Conservation (phyloP, 2,797 vertebrate genomes). For the Danio choprae region DNA sequence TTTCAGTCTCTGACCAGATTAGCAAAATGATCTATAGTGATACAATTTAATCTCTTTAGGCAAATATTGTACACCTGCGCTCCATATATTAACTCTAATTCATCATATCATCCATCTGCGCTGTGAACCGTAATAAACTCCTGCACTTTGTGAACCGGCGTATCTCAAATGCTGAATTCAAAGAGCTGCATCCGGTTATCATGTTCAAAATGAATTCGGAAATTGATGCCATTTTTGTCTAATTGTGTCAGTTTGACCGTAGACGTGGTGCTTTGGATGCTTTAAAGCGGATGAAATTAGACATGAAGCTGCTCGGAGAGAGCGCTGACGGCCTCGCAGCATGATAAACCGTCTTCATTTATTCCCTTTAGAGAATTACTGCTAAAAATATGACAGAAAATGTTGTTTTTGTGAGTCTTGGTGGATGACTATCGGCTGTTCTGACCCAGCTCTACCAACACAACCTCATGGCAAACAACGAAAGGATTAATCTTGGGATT, state of each 20-base stretch:
- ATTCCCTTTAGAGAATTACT: not conserved
- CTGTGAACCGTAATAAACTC: constrained; percentile 3
- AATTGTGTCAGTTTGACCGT: not conserved
- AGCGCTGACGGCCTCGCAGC: not conserved
- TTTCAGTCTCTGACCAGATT: not conserved
- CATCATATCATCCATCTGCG: not conserved
- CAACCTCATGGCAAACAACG: no score
- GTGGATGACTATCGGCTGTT: not conserved
- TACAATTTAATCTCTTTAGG: constrained; percentile 1
- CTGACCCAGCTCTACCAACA: not conserved
- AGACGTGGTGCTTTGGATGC: not conserved
- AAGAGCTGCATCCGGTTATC: not conserved
- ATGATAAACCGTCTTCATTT: not conserved
- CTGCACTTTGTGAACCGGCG: not conserved
- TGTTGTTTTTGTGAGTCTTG: not conserved
- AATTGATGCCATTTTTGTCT: not conserved
- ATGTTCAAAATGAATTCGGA: not conserved
- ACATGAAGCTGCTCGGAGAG: not conserved
- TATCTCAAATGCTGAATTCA: not conserved
- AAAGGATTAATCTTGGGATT: no score
- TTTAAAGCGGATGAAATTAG: constrained; percentile 1
- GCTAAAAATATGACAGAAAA: not conserved
- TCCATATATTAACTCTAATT: constrained; percentile 1
- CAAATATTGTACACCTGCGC: not conserved
- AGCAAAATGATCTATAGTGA: not conserved